A percentile compares a stretch with the other conserved stretches of the same genome.
Conservation (phyloP, 2,888 invertebrate species). For the Mythimna loreyi region DNA sequence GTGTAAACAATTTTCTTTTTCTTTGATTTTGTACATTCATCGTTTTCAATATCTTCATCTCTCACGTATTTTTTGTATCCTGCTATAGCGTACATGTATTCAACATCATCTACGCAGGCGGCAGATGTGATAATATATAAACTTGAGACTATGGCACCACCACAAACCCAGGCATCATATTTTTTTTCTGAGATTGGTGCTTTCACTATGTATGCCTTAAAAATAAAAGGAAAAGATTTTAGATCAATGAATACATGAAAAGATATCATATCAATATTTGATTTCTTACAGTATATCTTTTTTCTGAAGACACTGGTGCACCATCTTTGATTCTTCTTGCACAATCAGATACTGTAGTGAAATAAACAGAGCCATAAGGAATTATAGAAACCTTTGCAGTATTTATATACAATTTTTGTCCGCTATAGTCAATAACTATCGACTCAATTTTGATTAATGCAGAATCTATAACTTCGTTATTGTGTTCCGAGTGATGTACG, state of each 20-base stretch:
- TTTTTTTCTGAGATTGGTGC: conserved; percentile 19
- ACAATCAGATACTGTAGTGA: conserved; percentile 35
- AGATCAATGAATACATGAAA: not conserved
- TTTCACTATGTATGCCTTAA: conserved; percentile 37
- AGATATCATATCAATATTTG: not conserved
- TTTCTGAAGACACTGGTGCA: conserved; percentile 25
- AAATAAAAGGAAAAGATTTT: not conserved
- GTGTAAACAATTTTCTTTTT: conserved; percentile 28
- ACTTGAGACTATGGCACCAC: conserved; percentile 38
- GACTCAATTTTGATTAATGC: too few species aligned
- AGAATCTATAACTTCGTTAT: too few species aligned
- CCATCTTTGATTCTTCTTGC: conserved; percentile 56
- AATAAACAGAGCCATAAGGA: not conserved
- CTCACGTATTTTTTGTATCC: conserved; percentile 22
- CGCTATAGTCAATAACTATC: not conserved
- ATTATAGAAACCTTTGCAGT: too few species aligned
- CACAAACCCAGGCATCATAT: conserved; percentile 35
- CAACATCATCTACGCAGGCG: conserved; percentile 31
- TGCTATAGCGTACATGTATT: conserved; percentile 31
- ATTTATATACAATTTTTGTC: not conserved
- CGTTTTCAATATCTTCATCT: conserved; percentile 3
- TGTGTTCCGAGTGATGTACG: too few species aligned
- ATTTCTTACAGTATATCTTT: conserved; percentile 33
- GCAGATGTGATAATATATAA: conserved; percentile 30
- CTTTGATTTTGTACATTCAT: conserved; percentile 8